Evolutionary conservation across 2,797 vertebrate species (phyloP).

Genomic region (Tragopan temminckii): DNA sequence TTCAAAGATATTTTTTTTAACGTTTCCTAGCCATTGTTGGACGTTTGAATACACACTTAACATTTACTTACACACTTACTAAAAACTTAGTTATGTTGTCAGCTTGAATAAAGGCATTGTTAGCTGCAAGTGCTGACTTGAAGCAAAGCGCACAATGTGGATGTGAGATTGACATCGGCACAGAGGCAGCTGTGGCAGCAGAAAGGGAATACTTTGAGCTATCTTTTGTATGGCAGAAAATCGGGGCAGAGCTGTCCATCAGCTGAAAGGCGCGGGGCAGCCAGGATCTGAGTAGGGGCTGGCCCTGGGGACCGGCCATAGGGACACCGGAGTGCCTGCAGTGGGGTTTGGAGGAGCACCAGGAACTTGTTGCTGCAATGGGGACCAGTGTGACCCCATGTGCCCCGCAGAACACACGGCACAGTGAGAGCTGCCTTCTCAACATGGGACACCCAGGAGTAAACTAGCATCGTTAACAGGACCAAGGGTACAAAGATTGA

Average conservation of each 20-base stretch:
- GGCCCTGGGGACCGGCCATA: fast-evolving
- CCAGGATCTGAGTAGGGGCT: background rate
- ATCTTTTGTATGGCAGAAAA: conserved; percentile 60
- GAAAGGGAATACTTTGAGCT: conserved; percentile 43
- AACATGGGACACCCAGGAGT: background rate
- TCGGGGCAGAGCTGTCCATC: background rate
- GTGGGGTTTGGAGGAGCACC: background rate
- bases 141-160: conserved; percentile 54
- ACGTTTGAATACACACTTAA: conserved; percentile 61
- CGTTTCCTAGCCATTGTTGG: conserved; percentile 65
- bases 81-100: conserved; percentile 50
- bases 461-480: background rate
- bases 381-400: fast-evolving
- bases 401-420: fast-evolving
- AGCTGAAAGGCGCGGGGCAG: background rate
- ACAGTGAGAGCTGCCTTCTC: background rate
- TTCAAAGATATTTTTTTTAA: conserved; percentile 42
- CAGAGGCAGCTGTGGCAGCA: conserved; percentile 5
- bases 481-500: background rate
- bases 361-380: background rate
- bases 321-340: background rate
- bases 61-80: conserved; percentile 65
- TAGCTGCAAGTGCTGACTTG: conserved; percentile 52
- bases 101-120: conserved; percentile 66
- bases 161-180: conserved; percentile 32